Conservation (phyloP, 2,888 invertebrate genomes). For the Melolontha melolontha region DNA sequence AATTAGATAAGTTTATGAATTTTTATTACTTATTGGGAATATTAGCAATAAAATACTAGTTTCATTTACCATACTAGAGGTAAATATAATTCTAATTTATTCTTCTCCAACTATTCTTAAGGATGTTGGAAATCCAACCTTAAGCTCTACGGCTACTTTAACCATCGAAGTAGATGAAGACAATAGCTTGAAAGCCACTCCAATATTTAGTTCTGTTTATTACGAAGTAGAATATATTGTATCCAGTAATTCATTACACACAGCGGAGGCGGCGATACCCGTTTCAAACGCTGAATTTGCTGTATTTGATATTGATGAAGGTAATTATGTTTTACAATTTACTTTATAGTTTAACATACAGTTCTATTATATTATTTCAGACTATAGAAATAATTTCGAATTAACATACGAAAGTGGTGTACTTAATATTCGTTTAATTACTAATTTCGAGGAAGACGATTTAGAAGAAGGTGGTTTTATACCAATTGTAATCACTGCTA, state of each 20-base stretch:
- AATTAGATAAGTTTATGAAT: too few species aligned
- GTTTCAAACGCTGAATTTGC: too few species aligned
- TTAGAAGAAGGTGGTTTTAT: slow-evolving; percentile 44
- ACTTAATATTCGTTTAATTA: slow-evolving; percentile 33
- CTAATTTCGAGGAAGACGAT: slow-evolving; percentile 57
- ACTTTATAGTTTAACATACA: too few species aligned
- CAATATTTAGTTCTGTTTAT: slow-evolving; percentile 65
- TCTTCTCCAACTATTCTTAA: slow-evolving; percentile 39
- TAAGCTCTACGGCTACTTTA: slow-evolving; percentile 49
- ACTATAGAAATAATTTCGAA: slow-evolving; percentile 28
- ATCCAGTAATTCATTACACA: neutral
- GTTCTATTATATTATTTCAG: slow-evolving; percentile 18
- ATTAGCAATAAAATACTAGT: too few species aligned
- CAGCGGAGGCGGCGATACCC: too few species aligned
- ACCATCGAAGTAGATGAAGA: slow-evolving; percentile 62
- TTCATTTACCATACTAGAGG: too few species aligned
- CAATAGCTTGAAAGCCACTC: slow-evolving; percentile 66
- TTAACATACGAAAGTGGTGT: neutral
- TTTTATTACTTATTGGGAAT: too few species aligned
- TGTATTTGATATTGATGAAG: too few species aligned
- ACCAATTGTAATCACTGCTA: too few species aligned
- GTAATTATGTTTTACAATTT: too few species aligned
- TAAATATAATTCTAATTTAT: too few species aligned
- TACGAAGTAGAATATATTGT: slow-evolving; percentile 65
- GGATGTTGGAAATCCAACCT: slow-evolving; percentile 49